Percentiles rank a stretch among this genome's conserved stretches.
Evolutionary conservation across 2,797 vertebrate species (phyloP).

Genomic region (Cirrhinus mrigala): DNA sequence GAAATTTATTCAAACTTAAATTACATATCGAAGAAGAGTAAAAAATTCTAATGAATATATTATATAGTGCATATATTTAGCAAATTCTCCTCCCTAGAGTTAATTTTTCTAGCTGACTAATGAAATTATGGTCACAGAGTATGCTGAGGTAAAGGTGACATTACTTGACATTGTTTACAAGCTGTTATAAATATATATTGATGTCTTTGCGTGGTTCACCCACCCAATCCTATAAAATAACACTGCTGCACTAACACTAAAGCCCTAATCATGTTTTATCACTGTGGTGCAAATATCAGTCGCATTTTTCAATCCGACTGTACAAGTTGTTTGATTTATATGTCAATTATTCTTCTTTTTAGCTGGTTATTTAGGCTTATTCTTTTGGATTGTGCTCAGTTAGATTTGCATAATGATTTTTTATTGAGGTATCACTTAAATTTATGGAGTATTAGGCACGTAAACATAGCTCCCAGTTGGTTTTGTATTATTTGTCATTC

Average conservation of each 20-base stretch:
- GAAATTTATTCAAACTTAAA: too few relatives aligned
- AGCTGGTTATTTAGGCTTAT: not conserved
- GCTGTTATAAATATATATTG: too few relatives aligned
- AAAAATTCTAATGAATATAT: too few relatives aligned
- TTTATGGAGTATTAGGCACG: not conserved
- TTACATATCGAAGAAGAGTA: too few relatives aligned
- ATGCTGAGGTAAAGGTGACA: too few relatives aligned
- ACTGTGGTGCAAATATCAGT: not conserved
- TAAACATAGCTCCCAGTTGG: not conserved
- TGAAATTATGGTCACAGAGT: too few relatives aligned
- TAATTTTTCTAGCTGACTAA: too few relatives aligned
- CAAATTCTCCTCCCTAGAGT: too few relatives aligned
- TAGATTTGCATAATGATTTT: not conserved
- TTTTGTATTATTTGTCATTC: slow-evolving; percentile 21
- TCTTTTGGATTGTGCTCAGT: not conserved
- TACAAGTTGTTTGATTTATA: not conserved
- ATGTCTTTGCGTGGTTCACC: too few relatives aligned
- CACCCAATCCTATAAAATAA: not conserved
- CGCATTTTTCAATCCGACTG: not conserved
- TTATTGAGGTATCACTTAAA: not conserved
- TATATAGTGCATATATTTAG: too few relatives aligned
- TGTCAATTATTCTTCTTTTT: not conserved
- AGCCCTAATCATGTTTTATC: not conserved
- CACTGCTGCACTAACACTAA: not conserved
- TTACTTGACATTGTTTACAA: too few relatives aligned